Evolutionary conservation across 2,888 invertebrate genomes (phyloP).

Genomic region (Alviniconcha strummeri): DNA sequence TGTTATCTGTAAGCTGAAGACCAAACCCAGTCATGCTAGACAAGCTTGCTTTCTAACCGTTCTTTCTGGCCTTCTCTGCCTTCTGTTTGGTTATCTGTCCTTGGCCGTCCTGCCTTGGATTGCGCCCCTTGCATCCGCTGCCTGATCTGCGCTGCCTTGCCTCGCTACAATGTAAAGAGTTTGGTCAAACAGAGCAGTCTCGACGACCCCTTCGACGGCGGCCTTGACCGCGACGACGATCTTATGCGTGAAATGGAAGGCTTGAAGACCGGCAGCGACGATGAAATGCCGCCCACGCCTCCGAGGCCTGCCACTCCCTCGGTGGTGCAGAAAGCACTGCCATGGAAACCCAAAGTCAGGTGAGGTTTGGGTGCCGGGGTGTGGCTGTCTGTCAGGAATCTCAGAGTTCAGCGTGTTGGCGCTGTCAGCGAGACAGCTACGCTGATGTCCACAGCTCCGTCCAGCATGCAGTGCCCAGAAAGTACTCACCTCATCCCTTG

Average conservation of each 20-base stretch:
- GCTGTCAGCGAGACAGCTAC: too few relatives aligned
- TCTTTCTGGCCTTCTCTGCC: constrained; percentile 22
- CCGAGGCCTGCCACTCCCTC: constrained; percentile 79
- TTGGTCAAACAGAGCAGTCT: constrained; percentile 97
- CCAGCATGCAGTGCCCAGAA: not conserved
- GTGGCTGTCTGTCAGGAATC: not conserved
- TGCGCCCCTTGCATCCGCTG: constrained; percentile 24
- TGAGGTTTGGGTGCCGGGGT: constrained; percentile 34
- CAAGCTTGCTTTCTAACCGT: constrained; percentile 33
- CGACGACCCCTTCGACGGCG: constrained; percentile 86
- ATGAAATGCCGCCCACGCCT: constrained; percentile 76
- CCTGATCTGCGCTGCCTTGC: constrained; percentile 14
- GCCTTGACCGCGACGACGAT: constrained; percentile 78
- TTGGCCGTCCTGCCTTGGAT: constrained; percentile 37
- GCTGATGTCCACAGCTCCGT: too few relatives aligned
- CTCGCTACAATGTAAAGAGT: constrained; percentile 68
- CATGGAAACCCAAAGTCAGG: constrained; percentile 95
- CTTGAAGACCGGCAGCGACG: constrained; percentile 92
- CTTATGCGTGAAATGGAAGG: constrained; percentile 86
- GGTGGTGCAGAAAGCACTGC: constrained; percentile 79
- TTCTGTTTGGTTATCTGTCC: constrained; percentile 33
- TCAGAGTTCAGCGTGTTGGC: too few relatives aligned
- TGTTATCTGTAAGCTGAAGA: constrained; percentile 6
- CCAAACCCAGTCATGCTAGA: constrained; percentile 33
- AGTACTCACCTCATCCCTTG: too few relatives aligned